phyloP scores from a whole-genome alignment of 2,113 vertebrate genomes.

The Macaca mulatta region DNA sequence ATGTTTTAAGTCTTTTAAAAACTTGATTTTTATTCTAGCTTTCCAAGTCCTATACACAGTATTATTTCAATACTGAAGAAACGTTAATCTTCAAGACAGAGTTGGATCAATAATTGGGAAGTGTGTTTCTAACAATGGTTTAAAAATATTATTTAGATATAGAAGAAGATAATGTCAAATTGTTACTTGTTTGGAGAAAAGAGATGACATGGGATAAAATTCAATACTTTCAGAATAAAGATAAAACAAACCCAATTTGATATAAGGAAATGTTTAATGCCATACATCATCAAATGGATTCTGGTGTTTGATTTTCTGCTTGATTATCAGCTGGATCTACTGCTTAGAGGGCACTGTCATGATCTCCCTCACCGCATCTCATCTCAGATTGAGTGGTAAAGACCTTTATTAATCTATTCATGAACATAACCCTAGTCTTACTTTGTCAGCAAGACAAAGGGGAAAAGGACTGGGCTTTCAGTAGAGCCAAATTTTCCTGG shows the following conservation, averaged over 20 bases:
- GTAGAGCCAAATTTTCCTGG: conserved; percentile 74
- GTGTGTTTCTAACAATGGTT: background rate
- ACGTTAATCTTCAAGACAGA: background rate
- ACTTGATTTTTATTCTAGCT: conserved; percentile 33
- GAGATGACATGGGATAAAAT: conserved; percentile 38
- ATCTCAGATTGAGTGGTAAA: conserved; percentile 78
- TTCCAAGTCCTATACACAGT: background rate
- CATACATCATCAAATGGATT: conserved; percentile 70
- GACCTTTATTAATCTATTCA: conserved; percentile 77
- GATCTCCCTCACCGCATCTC: conserved; percentile 63
- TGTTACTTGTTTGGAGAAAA: conserved; percentile 23
- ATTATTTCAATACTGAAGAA: conserved; percentile 1
- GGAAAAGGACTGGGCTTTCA: conserved; percentile 78
- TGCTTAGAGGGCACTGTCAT: conserved; percentile 62
- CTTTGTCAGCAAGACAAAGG: conserved; percentile 75
- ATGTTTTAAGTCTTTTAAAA: conserved; percentile 19
- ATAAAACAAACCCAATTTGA: conserved; percentile 48
- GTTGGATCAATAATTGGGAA: background rate
- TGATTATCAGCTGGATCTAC: conserved; percentile 78
- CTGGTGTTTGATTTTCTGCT: conserved; percentile 74
- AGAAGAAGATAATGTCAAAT: background rate
- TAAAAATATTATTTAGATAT: background rate
- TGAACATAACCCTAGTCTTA: conserved; percentile 78
- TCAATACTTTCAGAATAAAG: conserved; percentile 72
- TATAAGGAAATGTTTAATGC: conserved; percentile 68